Conservation (phyloP, 2,113 vertebrate genomes). For the Epinephelus moara region DNA sequence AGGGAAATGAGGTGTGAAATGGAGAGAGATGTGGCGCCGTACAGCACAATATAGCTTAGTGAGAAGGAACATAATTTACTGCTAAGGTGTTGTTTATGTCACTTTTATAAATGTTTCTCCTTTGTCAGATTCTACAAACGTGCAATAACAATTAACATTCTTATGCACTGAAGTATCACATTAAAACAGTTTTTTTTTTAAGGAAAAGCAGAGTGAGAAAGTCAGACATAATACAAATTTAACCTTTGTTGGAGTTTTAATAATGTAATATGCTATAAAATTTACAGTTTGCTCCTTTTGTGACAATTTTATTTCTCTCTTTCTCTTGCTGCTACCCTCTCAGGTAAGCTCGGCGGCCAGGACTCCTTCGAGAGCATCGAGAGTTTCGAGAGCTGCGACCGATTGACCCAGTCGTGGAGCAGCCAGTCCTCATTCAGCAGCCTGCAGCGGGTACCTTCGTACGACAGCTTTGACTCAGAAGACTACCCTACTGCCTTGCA, state of each 20-base stretch:
- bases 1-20: slow-evolving; percentile 64
- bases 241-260: not conserved
- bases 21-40: slow-evolving; percentile 13
- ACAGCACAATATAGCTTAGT: slow-evolving; percentile 25
- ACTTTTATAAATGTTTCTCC: not conserved
- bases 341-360: slow-evolving; percentile 97
- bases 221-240: not conserved
- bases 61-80: not conserved
- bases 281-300: not conserved
- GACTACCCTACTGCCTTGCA: slow-evolving; percentile 94
- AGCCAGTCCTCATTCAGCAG: slow-evolving; percentile 98
- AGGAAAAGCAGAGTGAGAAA: not conserved
- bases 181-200: not conserved
- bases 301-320: not conserved
- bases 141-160: not conserved
- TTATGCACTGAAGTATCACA: not conserved
- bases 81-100: not conserved
- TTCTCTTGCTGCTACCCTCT: not conserved
- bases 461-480: slow-evolving; percentile 98
- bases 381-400: slow-evolving; percentile 97
- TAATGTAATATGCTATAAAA: not conserved
- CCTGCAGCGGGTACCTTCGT: slow-evolving; percentile 97
- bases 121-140: not conserved
- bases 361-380: slow-evolving; percentile 99
- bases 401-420: slow-evolving; percentile 97